Evolutionary conservation across 2,113 vertebrate genomes (phyloP).

Genomic region (Vulpes lagopus): DNA sequence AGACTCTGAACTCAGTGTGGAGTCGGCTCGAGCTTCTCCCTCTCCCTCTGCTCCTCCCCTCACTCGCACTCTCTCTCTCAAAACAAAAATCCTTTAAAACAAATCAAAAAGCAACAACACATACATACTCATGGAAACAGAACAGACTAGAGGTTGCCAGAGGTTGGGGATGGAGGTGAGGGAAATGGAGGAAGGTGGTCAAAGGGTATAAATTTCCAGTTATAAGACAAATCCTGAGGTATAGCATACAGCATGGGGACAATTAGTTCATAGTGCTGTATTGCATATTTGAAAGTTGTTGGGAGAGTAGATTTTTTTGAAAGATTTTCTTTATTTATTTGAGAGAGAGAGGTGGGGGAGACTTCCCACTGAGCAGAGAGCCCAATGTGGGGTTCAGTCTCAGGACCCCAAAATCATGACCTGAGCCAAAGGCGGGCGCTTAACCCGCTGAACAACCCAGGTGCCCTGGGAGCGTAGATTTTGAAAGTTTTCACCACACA

Average conservation of each 20-base stretch:
- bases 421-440: not conserved
- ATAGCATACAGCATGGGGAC: not conserved
- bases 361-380: not conserved
- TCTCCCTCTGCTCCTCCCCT: not conserved
- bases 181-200: not conserved
- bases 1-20: not conserved
- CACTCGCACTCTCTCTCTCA: not conserved
- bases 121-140: not conserved
- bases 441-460: not conserved
- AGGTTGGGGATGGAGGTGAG: not conserved
- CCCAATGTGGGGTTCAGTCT: fast-evolving
- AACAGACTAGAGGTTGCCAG: not conserved
- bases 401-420: not conserved
- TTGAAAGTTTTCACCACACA: not conserved
- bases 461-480: not conserved
- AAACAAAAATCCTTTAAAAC: not conserved
- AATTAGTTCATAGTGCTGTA: not conserved
- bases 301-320: not conserved
- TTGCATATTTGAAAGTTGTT: not conserved
- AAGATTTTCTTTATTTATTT: not conserved
- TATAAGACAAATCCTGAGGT: not conserved
- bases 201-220: not conserved
- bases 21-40: not conserved
- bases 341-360: not conserved
- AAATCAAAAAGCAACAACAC: not conserved